Conservation (phyloP, 2,113 vertebrate species). For the Dipodomys merriami region DNA sequence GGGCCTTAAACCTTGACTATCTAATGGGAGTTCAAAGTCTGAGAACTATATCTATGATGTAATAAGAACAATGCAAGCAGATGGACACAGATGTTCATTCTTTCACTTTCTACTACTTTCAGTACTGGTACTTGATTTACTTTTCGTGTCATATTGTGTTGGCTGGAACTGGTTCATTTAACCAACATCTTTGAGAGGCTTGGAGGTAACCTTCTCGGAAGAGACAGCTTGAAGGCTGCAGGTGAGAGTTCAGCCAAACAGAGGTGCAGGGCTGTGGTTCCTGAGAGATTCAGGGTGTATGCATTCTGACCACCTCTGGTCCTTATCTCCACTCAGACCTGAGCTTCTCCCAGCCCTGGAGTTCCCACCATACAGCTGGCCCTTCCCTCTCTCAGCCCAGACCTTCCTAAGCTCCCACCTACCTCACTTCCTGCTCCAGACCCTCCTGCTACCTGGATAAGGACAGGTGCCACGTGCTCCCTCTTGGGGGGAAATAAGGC, state of each 20-base stretch:
- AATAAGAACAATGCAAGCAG: not conserved
- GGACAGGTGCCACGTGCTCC: no score
- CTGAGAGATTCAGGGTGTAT: not conserved
- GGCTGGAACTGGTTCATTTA: not conserved
- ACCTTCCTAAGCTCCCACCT: no score
- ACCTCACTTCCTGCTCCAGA: no score
- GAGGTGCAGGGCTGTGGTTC: not conserved
- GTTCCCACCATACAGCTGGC: no score
- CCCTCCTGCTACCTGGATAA: no score
- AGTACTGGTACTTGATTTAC: not conserved
- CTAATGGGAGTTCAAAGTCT: not conserved
- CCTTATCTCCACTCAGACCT: no score
- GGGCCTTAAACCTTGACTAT: not conserved
- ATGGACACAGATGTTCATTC: fast-evolving
- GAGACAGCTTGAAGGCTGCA: not conserved
- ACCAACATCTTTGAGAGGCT: not conserved
- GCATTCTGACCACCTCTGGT: no score
- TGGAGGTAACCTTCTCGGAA: not conserved
- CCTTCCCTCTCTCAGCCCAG: no score
- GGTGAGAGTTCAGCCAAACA: not conserved
- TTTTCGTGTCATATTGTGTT: slow-evolving; percentile 7
- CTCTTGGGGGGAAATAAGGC: no score
- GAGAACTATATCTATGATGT: no score
- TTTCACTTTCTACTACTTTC: not conserved
- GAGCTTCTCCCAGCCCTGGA: no score